Evolutionary conservation across 2,113 vertebrate genomes (phyloP).

Genomic region (Gracilinanus agilis): DNA sequence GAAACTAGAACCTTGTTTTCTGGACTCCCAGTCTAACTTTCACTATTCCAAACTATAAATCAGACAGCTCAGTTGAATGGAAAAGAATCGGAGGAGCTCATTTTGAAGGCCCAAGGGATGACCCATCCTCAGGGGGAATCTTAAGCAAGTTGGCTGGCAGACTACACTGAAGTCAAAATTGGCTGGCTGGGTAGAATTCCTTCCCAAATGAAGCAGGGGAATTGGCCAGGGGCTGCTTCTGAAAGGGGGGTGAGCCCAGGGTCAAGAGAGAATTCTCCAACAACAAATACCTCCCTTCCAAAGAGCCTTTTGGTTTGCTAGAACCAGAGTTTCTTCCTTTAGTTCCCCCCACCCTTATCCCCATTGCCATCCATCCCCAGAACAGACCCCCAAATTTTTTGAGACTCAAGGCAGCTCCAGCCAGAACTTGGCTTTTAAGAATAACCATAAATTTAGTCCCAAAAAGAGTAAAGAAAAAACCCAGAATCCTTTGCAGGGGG

Average conservation of each 20-base stretch:
- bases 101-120: not conserved
- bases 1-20: not conserved
- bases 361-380: not conserved
- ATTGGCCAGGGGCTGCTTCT: not conserved
- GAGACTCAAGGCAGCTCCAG: constrained; percentile 51
- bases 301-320: constrained; percentile 40
- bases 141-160: not conserved
- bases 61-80: not conserved
- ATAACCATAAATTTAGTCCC: constrained; percentile 53
- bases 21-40: not conserved
- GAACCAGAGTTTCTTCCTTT: not conserved
- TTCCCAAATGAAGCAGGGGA: not conserved
- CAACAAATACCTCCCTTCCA: constrained; percentile 30
- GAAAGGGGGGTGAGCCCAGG: constrained; percentile 37
- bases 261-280: constrained; percentile 22
- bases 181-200: not conserved
- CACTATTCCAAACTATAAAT: not conserved
- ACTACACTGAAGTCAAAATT: not conserved
- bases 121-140: not conserved
- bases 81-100: constrained; percentile 14
- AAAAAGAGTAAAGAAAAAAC: not conserved
- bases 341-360: not conserved
- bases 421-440: constrained; percentile 28
- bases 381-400: not conserved
- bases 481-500: not conserved